Base-by-base conservation (phyloP, 1,140 invertebrate species). In the Trachymyrmex septentrionalis region DNA sequence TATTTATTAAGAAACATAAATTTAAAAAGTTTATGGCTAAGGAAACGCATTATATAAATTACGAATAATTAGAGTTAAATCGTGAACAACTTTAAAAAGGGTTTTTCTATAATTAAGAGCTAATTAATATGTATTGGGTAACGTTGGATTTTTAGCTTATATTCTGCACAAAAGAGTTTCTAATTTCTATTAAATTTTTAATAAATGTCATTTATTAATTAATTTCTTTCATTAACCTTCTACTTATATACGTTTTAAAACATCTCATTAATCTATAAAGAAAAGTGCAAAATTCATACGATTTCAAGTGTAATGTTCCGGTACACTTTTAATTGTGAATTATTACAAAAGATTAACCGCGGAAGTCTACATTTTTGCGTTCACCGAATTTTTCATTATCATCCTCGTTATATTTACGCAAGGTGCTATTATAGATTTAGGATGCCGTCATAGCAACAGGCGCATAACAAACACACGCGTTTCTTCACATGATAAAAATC, bases 361-460 rank as follows among this genome's bases (percentile, higher is more conserved):
- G 38, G 2, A 44, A 77, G 27, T 73, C 10, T 34, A 34, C 5
- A 44, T 34, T 38, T 9, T 44, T 21, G 19, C 6, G 21, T 48
- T 64, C 19, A n/a, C 7, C 14, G 21, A 44, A 55, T 61, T 63
- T 61, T 55, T 66, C 5, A 66, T 53, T 34, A 67, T 50, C 59
- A n/a, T 2, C 16, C 38, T 48, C 12, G 50, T 82, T 9, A 21
- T 55, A 44, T 57, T 44, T 73, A 27, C 38, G 6, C 4, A 9
- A n/a, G 24, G 34, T 19, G 14, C 16, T 16, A 19, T 76, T 80
- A 59, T 48, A 27, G 50, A 84, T 34, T 77, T 38, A 38, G 27
- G 14, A 5, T 61, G 19, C 24, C 53, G 88, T 86, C 88, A 72
- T 90, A 59, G 87, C 85, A 88, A 90, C 88, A 57, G 12, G 0